These are phyloP conservation scores for Drosophila peninsularis DNA, from an alignment of 2,888 invertebrate genomes.

Conservation along the genomic window DNA sequence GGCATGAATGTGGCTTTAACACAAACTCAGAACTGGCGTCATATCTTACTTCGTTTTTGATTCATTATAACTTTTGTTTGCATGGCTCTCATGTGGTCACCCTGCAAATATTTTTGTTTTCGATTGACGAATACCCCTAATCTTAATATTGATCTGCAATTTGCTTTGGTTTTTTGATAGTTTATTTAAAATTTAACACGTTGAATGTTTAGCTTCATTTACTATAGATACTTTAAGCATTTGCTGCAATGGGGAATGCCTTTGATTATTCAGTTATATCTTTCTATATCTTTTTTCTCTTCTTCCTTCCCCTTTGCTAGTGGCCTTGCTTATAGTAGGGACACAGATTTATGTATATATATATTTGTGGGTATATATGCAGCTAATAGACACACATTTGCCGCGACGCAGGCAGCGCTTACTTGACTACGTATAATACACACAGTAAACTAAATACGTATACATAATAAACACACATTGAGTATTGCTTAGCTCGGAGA, in stretches of 20 bases:
- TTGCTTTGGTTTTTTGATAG: constrained; percentile 2
- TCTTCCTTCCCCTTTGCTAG: constrained; percentile 31
- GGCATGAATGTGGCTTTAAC: neutral
- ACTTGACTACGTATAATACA: constrained; percentile 19
- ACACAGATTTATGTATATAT: constrained; percentile 54
- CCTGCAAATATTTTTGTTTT: neutral
- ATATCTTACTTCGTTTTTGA: neutral
- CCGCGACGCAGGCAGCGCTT: constrained; percentile 25
- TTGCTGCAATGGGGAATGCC: neutral
- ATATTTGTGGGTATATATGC: neutral
- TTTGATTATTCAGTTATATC: neutral
- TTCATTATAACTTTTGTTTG: neutral
- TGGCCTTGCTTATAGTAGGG: constrained; percentile 46
- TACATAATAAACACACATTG: constrained; percentile 62
- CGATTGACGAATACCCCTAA: neutral
- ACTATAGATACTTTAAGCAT: neutral
- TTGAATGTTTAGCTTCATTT: neutral
- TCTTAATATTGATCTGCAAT: constrained; percentile 3
- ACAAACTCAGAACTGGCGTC: neutral
- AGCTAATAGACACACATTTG: constrained; percentile 34
- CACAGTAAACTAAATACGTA: constrained; percentile 52
- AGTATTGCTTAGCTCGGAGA: constrained; percentile 73
- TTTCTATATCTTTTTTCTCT: neutral
- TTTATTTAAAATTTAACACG: neutral
- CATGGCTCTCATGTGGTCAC: neutral